Base-by-base conservation (phyloP, 1,140 invertebrate species). In the Drosophila mayri region DNA sequence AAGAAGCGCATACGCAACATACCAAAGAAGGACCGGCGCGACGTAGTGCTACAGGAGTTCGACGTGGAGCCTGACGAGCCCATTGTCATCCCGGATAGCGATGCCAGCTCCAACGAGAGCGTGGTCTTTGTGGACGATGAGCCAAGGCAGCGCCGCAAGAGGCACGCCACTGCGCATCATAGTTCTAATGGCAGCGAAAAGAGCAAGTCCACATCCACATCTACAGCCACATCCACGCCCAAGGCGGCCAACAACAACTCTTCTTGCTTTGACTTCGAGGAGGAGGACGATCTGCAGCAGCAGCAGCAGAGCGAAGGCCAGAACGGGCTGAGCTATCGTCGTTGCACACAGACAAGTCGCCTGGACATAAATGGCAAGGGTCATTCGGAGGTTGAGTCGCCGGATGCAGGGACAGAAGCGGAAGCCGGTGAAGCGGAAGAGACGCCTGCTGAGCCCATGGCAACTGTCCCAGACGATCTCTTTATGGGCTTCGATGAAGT, bases 21-120 rank as follows among this genome's bases (percentile, higher is more conserved):
- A 82, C 92, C 92, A 76, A 92, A 92, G 79, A 92, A 92, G 58
- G 92, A 92, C 81, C 76, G 91, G 0, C 82, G 91, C 14, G 79
- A 92, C 38, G 64, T 78, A 9, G 63, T 85, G 46, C 58, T 76
- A 2, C 75, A 87, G 50, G 87, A 92, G 55, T 90, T 91, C 6
- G 52, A 81, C 22, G 59, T 46, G 6, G 47, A 59, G 10, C n/a
- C 20, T 0, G 80, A 77, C 10, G 84, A 88, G 9, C 64, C 73
- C 6, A 87, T 87, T 20, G 11, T 87, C 3, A 87, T 87, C n/a
- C 80, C 55, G n/a, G 84, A 90, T 40, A 87, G 85, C 68, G 85
- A 87, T 28, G 80, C 73, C 37, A 90, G 80, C 49, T 87, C 84
- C 37, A 88, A 77, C 18, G 84, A 74, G 25, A 90, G 84, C 28